Conservation (phyloP, 1,140 invertebrate genomes). For the Cotesia chilonis region DNA sequence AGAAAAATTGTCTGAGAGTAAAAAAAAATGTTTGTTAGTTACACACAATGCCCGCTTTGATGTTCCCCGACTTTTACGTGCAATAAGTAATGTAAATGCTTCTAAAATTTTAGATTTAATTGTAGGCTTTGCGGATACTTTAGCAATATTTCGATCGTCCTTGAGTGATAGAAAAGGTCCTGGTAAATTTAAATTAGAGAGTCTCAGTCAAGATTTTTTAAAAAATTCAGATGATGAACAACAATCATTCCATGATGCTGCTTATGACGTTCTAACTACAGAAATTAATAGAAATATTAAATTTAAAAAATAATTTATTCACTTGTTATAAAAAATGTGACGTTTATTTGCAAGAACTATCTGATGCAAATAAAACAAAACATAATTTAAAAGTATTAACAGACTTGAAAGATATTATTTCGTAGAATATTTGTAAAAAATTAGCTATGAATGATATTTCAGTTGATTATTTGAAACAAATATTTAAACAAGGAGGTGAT, state of each 20-base stretch:
- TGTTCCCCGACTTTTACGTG: conserved; percentile 12
- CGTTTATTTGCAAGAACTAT: background rate
- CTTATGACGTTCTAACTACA: conserved; percentile 2
- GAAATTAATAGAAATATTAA: background rate
- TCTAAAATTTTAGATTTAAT: conserved; percentile 3
- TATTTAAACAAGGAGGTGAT: background rate
- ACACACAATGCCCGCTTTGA: background rate
- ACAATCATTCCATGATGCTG: conserved; percentile 5
- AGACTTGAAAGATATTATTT: conserved; percentile 4
- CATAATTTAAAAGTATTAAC: background rate
- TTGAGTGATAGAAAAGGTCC: background rate
- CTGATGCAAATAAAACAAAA: background rate
- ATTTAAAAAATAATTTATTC: background rate
- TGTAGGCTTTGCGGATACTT: background rate
- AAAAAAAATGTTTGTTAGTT: conserved; percentile 9
- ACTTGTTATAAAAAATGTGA: background rate
- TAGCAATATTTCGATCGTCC: background rate
- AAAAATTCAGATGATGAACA: background rate
- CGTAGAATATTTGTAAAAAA: background rate
- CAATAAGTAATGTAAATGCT: background rate
- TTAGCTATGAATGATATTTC: background rate
- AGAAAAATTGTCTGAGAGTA: background rate
- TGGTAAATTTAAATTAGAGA: background rate
- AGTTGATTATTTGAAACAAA: background rate
- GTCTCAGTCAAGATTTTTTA: conserved; percentile 3